Percentiles rank a stretch among this genome's conserved stretches.
These are phyloP conservation scores for Drosophila nannoptera DNA, from an alignment of 1,140 invertebrate species.

Conservation along the genomic window DNA sequence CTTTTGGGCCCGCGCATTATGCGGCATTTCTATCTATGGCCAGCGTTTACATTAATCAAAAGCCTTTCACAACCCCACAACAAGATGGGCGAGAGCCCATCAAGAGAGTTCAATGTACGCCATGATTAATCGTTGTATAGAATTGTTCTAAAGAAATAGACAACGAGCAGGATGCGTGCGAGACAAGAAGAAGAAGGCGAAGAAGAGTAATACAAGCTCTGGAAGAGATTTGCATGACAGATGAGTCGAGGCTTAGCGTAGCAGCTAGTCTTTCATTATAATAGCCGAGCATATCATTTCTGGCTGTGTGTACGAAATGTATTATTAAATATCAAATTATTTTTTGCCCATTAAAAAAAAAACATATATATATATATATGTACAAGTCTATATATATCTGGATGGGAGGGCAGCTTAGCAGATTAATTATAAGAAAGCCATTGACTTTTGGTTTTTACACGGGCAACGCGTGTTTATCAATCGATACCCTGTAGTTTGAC, in stretches of 20 bases:
- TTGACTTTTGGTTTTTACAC: constrained; percentile 71
- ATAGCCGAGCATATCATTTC: constrained; percentile 28
- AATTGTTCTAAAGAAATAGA: constrained; percentile 53
- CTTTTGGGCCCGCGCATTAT: constrained; percentile 9
- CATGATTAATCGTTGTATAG: constrained; percentile 11
- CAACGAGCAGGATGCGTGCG: constrained; percentile 52
- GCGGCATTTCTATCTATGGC: constrained; percentile 46
- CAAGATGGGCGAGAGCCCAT: constrained; percentile 5
- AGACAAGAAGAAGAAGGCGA: constrained; percentile 30
- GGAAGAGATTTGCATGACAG: constrained; percentile 67
- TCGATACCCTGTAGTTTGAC: constrained; percentile 1
- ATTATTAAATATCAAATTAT: constrained; percentile 40
- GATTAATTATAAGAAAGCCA: constrained; percentile 75
- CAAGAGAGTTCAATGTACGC: constrained; percentile 61
- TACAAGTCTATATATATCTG: background rate
- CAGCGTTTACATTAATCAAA: constrained; percentile 50
- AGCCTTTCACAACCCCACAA: constrained; percentile 25
- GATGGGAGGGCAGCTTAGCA: constrained; percentile 6
- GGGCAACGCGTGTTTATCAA: constrained; percentile 21
- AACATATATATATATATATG: constrained; percentile 4
- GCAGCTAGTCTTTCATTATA: constrained; percentile 42
- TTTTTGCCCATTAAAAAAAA: constrained; percentile 54
- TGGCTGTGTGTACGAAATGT: constrained; percentile 16
- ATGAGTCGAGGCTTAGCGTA: constrained; percentile 2
- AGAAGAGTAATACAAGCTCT: constrained; percentile 8